Evolutionary conservation across 2,113 vertebrate genomes (phyloP), one percentile per base, ranked within the genome.

Genomic region (Neotragus moschatus): DNA sequence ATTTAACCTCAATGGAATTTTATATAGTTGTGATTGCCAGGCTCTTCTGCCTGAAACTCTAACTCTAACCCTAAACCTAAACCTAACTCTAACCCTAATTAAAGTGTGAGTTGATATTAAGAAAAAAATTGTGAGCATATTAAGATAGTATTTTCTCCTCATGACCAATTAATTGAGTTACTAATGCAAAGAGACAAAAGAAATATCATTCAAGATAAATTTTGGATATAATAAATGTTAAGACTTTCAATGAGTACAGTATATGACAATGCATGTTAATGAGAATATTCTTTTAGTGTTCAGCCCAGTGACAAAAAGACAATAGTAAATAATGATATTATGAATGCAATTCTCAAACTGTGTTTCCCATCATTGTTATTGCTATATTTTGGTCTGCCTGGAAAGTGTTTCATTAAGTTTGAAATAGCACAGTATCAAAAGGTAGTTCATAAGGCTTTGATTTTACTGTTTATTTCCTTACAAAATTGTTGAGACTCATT

Each of bases 1-100:
- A 14, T 95, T 80, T 93, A 56, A 90, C 7, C 84, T n/a, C 75
- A 92, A 94, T 89, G 30, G 45, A 75, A 3, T 94, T 96, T 97
- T 98, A 88, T 47, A 60, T 1, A 84, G 3, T 30, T 61, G 86
- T 97, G 91, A 91, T 95, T 95, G 77, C 0, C 30, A 91, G 95
- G 94, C 93, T 15, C 28, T 26, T 30, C 19, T 84, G 6, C 5
- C 7, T 51, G 2, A 53, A 30, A 88, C 88, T 8, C 55, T 25
- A 56, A 56, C 55, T 9, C 55, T 56, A 25, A 56, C 8, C 23
- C 49, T 49, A n/a, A n/a, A n/a, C n/a, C n/a, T n/a, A n/a, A n/a
- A n/a, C n/a, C n/a, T n/a, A n/a, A n/a, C n/a, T n/a, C n/a, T n/a
- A n/a, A n/a, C n/a, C n/a, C 55, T 56, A 25, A 63, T 75, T 33